Evolutionary conservation across 2,797 vertebrate species (phyloP), one percentile per base, ranked within the genome.

Genomic region (Glossophaga mutica): DNA sequence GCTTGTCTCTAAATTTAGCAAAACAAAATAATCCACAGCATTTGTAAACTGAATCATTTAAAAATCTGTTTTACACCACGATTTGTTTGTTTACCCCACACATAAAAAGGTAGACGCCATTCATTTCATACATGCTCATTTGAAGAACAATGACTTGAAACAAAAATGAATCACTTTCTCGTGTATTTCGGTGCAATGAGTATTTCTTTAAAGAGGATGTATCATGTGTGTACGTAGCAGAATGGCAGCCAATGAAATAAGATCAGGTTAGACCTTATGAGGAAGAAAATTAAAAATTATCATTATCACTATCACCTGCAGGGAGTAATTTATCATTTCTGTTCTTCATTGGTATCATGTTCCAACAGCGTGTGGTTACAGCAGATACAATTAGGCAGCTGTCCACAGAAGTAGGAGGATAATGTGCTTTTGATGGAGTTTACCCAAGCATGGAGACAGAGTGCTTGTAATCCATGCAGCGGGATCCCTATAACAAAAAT

Each of bases 361-460:
- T 99, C 98, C 98, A 98, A 97, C 99, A 99, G 98, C 98, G 98
- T 98, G 98, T 99, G 99, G 98, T 98, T 99, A 97, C 98, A 98
- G 99, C 99, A 99, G 99, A 99, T 99, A 99, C 99, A 99, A 99
- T 99, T 99, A 99, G 99, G 99, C 99, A 98, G 98, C 98, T 98
- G 98, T 98, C 98, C 98, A 98, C 98, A 98, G 98, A 97, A 98
- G 98, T 97, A 97, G 98, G 98, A 98, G 98, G 98, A 99, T 99
- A 99, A 99, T 99, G 99, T 98, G 98, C 99, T 99, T 99, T 99
- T 99, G 99, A 99, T 99, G 99, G 99, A 99, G 99, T 99, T 99
- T 99, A 99, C 98, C 98, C 99, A 99, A 99, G 99, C 99, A 98
- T 99, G 99, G 98, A 99, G 98, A 98, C 97, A 99, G 99, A 98